Evolutionary conservation across 2,888 invertebrate genomes (phyloP).

Genomic region (Dermolepida albohirtum): DNA sequence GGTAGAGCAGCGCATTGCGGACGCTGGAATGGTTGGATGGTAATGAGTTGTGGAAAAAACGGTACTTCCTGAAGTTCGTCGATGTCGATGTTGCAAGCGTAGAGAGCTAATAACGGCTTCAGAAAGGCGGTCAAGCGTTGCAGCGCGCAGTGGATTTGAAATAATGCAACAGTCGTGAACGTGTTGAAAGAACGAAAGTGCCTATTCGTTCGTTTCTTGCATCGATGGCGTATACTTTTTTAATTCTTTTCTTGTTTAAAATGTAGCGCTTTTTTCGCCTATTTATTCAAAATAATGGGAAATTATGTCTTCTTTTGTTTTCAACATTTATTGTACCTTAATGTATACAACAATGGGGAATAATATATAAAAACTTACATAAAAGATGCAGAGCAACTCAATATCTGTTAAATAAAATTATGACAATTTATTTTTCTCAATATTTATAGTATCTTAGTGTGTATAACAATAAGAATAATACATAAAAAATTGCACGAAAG

Average conservation of each 20-base stretch:
- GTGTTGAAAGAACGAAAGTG: constrained; percentile 24
- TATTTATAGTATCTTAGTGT: no score
- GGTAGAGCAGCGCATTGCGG: constrained; percentile 28
- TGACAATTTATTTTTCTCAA: no score
- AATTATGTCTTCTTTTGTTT: no score
- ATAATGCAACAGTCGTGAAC: constrained; percentile 20
- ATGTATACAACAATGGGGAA: no score
- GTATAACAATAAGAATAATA: no score
- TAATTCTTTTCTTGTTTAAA: constrained; percentile 13
- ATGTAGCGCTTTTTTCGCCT: constrained; percentile 23
- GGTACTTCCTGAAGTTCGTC: constrained; percentile 29
- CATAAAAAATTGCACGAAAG: no score
- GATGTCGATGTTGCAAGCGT: constrained; percentile 32
- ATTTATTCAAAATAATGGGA: no score
- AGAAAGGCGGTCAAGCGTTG: constrained; percentile 37
- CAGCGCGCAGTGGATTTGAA: constrained; percentile 31
- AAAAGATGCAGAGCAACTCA: no score
- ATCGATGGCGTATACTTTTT: constrained; percentile 4
- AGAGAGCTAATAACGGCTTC: constrained; percentile 32
- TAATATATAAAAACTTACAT: no score
- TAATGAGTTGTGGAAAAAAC: constrained; percentile 36
- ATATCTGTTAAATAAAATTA: no score
- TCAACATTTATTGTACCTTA: no score
- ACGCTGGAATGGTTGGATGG: constrained; percentile 26
- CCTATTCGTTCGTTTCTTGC: neutral